Conservation (phyloP, 2,797 vertebrate genomes). For the Coregonus sp. region DNA sequence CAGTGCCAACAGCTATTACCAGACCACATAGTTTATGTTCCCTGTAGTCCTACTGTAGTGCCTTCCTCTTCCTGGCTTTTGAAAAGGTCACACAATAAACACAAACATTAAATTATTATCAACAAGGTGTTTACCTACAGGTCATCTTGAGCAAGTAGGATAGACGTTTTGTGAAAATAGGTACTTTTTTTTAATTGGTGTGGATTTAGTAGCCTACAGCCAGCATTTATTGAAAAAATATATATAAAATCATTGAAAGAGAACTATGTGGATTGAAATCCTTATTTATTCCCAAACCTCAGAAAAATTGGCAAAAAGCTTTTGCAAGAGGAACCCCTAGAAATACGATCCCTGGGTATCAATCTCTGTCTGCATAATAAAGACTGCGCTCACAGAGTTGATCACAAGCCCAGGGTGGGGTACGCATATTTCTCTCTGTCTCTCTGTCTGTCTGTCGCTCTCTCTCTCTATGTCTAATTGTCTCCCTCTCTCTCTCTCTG, state of each 20-base stretch:
- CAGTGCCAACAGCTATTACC: too few relatives aligned
- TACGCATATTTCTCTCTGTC: conserved; percentile 62
- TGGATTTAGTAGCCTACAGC: not conserved
- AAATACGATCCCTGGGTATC: conserved; percentile 70
- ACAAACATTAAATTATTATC: too few relatives aligned
- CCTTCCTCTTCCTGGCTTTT: too few relatives aligned
- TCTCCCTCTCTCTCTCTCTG: too few relatives aligned
- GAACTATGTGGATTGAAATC: conserved; percentile 19
- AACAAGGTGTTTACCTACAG: too few relatives aligned
- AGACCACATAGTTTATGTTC: too few relatives aligned
- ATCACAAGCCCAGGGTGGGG: conserved; percentile 72
- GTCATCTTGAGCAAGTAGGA: too few relatives aligned
- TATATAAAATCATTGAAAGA: conserved; percentile 38
- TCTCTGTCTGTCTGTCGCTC: too few relatives aligned
- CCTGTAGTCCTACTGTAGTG: too few relatives aligned
- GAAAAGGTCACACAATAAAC: too few relatives aligned
- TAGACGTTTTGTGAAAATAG: too few relatives aligned
- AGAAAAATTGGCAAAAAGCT: conserved; percentile 62
- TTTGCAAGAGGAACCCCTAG: conserved; percentile 58
- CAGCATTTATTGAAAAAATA: conserved; percentile 1
- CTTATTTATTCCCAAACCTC: conserved; percentile 55
- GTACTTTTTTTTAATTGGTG: not conserved
- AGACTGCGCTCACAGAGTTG: conserved; percentile 75
- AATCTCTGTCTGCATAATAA: conserved; percentile 75
- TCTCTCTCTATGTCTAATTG: too few relatives aligned